These are phyloP conservation scores for Muraenolepis orangiensis DNA, from an alignment of 2,797 vertebrate species.

Conservation along the genomic window DNA sequence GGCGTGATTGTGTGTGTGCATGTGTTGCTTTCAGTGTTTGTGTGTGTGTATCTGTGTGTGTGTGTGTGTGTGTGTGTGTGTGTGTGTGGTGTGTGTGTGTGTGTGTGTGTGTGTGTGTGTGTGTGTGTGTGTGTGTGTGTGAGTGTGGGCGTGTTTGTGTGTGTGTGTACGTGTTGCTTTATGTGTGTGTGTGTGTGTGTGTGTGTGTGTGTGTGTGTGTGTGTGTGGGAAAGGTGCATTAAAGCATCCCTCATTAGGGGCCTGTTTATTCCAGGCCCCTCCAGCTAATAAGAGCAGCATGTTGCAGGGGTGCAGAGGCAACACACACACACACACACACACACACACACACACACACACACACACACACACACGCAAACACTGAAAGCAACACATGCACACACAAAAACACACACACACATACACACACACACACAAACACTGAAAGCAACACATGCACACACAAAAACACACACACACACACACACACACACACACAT, in stretches of 20 bases:
- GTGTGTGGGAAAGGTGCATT: slow-evolving; percentile 7
- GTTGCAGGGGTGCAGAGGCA: slow-evolving; percentile 14
- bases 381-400: too few relatives aligned
- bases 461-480: too few relatives aligned
- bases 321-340: slow-evolving; percentile 20
- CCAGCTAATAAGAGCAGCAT: slow-evolving; percentile 34
- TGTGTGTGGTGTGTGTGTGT: slow-evolving; percentile 8
- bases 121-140: background rate
- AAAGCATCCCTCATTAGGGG: slow-evolving; percentile 40
- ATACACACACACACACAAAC: too few relatives aligned
- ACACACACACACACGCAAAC: too few relatives aligned
- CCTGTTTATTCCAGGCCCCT: slow-evolving; percentile 26
- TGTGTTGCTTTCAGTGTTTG: too few relatives aligned
- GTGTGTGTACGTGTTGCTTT: too few relatives aligned
- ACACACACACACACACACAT: too few relatives aligned
- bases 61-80: slow-evolving; percentile 1
- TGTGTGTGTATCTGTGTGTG: background rate
- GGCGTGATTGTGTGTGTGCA: background rate
- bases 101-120: slow-evolving; percentile 17
- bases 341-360: too few relatives aligned
- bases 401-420: too few relatives aligned
- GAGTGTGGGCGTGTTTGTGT: background rate
- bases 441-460: too few relatives aligned
- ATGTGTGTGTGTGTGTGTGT: background rate
- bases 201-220: slow-evolving; percentile 2